Conservation (phyloP, 2,888 invertebrate species). For the Heliconius aoede region DNA sequence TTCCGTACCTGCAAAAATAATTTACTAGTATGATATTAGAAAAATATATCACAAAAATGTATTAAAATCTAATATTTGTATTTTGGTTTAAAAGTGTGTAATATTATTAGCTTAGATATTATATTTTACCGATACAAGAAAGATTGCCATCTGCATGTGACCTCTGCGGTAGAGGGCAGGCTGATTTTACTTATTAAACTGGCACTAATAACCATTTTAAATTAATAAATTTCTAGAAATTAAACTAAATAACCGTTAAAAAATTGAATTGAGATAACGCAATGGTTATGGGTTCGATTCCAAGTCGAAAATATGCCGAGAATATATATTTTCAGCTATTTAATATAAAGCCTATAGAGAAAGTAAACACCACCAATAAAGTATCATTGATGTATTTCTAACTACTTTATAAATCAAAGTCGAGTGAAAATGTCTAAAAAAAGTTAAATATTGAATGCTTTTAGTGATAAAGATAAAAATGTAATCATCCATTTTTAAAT, state of each 20-base stretch:
- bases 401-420: neutral
- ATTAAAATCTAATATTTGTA: neutral
- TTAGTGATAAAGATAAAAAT: conserved; percentile 44
- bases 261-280: neutral
- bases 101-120: conserved; percentile 9
- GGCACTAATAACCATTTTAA: conserved; percentile 14
- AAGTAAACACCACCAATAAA: neutral
- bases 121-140: conserved; percentile 23
- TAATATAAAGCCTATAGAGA: neutral
- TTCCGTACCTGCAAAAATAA: too few relatives aligned
- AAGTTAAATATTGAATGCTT: conserved; percentile 36
- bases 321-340: neutral
- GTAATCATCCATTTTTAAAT: conserved; percentile 36
- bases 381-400: neutral
- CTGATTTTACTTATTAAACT: neutral
- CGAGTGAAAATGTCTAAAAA: neutral
- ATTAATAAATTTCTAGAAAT: conserved; percentile 12
- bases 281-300: neutral
- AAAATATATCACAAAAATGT: neutral
- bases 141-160: conserved; percentile 12
- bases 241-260: neutral
- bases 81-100: neutral
- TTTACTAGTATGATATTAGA: too few relatives aligned
- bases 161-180: conserved; percentile 27
- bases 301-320: neutral